Evolutionary conservation across 2,113 vertebrate species (phyloP).

Genomic region (Triplophysa tibetana): DNA sequence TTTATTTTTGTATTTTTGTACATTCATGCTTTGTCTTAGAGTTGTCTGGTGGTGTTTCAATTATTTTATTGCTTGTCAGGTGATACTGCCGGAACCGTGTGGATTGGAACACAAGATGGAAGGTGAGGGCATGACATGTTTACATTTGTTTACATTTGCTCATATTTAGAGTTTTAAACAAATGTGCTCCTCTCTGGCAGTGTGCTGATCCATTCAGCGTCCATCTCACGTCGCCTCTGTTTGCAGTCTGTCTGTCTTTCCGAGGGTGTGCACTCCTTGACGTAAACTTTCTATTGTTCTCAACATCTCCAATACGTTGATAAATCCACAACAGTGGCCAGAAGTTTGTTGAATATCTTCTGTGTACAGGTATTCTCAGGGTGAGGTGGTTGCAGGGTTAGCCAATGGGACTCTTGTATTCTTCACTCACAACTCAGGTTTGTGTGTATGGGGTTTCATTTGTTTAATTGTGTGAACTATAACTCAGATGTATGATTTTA

Average conservation of each 20-base stretch:
- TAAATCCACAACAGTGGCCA: neutral
- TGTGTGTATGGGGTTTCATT: slow-evolving; percentile 46
- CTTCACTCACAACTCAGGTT: slow-evolving; percentile 69
- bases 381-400: slow-evolving; percentile 74
- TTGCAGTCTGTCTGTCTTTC: slow-evolving; percentile 69
- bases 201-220: slow-evolving; percentile 71
- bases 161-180: no score
- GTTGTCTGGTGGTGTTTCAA: neutral
- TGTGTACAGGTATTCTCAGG: slow-evolving; percentile 65
- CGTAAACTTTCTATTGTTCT: slow-evolving; percentile 60
- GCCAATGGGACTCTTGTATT: slow-evolving; percentile 74
- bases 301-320: neutral
- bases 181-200: slow-evolving; percentile 52
- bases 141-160: neutral
- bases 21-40: no score
- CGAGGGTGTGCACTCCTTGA: slow-evolving; percentile 75
- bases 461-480: neutral
- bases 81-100: slow-evolving; percentile 71
- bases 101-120: slow-evolving; percentile 82
- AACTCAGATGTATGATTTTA: neutral
- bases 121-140: slow-evolving; percentile 60
- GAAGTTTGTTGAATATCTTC: neutral
- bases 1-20: no score
- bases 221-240: slow-evolving; percentile 64
- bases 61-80: slow-evolving; percentile 55